Conservation (phyloP, 2,113 vertebrate species). For the Hipposideros armiger region DNA sequence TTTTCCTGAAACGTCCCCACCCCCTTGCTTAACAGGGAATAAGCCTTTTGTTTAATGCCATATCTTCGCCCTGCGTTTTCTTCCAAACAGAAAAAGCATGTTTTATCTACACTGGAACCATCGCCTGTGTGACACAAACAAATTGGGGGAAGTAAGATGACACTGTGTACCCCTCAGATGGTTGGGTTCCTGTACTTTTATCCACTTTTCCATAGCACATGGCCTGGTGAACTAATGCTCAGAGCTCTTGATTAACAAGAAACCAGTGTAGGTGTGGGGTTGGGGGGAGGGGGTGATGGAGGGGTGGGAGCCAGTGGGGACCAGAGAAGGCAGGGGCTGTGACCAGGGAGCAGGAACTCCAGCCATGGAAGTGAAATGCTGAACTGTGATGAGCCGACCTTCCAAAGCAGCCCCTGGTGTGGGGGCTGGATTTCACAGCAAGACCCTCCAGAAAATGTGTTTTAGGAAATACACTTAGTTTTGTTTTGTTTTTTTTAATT, state of each 20-base stretch:
- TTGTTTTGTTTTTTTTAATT: no score
- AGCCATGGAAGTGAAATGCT: rapidly evolving
- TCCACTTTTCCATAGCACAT: rapidly evolving
- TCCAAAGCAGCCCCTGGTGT: rapidly evolving
- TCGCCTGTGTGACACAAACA: rapidly evolving
- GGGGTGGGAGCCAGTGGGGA: no score
- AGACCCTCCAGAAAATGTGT: background rate
- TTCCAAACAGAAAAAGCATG: background rate
- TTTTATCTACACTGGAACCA: background rate
- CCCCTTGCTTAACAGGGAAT: background rate
- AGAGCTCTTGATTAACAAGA: background rate
- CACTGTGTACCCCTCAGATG: rapidly evolving
- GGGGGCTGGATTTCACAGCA: background rate
- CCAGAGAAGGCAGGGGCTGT: no score
- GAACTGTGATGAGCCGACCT: rapidly evolving
- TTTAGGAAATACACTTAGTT: background rate
- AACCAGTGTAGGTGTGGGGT: rapidly evolving
- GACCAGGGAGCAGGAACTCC: no score
- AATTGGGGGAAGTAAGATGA: rapidly evolving
- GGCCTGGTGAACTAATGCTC: rapidly evolving
- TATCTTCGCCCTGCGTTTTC: background rate
- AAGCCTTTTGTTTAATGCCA: rapidly evolving
- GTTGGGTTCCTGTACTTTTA: no score
- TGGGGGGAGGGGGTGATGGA: no score
- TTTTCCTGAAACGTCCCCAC: background rate